Percentiles rank a stretch among this genome's conserved stretches.
phyloP scores from a whole-genome alignment of 2,113 vertebrate genomes.

The Phocoena sinus region DNA sequence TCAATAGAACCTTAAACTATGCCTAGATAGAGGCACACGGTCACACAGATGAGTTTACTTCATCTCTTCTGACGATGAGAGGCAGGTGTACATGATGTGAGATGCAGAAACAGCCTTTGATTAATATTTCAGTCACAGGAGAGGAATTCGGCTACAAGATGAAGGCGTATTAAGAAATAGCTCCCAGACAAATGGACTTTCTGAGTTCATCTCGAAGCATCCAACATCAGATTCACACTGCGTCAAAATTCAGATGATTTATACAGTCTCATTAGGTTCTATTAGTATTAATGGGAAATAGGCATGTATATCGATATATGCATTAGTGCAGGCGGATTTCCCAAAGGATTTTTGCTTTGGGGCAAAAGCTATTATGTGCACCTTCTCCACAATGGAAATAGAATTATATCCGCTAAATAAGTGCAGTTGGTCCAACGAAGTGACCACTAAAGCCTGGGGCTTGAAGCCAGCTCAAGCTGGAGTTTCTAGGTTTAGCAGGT shows the following conservation, averaged over 20 bases:
- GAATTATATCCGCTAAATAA: conserved; percentile 1
- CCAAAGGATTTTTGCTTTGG: conserved; percentile 42
- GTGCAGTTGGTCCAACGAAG: background rate
- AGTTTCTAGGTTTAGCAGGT: background rate
- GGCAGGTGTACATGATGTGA: background rate
- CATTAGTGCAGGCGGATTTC: conserved; percentile 48
- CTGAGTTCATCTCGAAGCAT: conserved; percentile 64
- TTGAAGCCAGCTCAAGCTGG: background rate
- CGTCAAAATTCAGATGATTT: conserved; percentile 71
- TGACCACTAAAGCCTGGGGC: background rate
- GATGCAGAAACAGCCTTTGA: background rate
- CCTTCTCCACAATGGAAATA: conserved; percentile 21
- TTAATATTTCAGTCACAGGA: conserved; percentile 63
- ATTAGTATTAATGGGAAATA: conserved; percentile 69
- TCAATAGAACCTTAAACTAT: conserved; percentile 43
- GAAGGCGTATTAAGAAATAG: background rate
- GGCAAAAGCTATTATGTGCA: conserved; percentile 29
- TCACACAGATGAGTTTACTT: conserved; percentile 45
- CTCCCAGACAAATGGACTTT: conserved; percentile 70
- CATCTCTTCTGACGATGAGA: conserved; percentile 35
- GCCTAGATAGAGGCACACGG: background rate
- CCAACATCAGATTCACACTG: conserved; percentile 56
- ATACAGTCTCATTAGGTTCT: conserved; percentile 55
- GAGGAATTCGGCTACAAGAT: conserved; percentile 23
- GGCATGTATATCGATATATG: conserved; percentile 32